Percentiles rank a stretch among this genome's conserved stretches.
phyloP scores from a whole-genome alignment of 2,888 invertebrate species.

The Octodonta nipae region DNA sequence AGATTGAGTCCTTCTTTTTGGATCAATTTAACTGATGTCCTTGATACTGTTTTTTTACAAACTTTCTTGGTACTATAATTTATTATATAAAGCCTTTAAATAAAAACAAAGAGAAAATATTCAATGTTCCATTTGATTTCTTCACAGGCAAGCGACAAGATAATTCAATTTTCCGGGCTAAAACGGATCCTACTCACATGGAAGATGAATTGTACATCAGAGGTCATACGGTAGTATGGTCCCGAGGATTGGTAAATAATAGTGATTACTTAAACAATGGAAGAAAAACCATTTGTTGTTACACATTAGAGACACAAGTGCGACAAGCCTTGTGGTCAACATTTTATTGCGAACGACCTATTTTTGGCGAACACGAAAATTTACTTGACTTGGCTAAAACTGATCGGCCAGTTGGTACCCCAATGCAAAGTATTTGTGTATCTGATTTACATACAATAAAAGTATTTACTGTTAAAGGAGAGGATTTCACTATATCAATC shows the following conservation, averaged over 20 bases:
- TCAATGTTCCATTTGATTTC: not conserved
- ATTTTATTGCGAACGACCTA: constrained; percentile 44
- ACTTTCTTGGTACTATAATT: no score
- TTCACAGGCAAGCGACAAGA: constrained; percentile 1
- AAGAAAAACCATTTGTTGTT: constrained; percentile 52
- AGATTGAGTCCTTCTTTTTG: no score
- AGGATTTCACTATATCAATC: constrained; percentile 68
- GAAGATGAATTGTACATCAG: constrained; percentile 84
- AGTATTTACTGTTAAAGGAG: constrained; percentile 65
- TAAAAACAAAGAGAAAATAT: not conserved
- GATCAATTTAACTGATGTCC: no score
- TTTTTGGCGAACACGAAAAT: constrained; percentile 33
- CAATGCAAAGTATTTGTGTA: constrained; percentile 55
- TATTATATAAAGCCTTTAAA: no score
- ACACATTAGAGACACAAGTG: constrained; percentile 70
- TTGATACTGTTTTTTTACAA: no score
- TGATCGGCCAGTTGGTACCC: constrained; percentile 37
- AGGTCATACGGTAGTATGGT: constrained; percentile 75
- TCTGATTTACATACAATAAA: constrained; percentile 63
- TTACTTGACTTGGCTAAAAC: constrained; percentile 32
- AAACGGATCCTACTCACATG: constrained; percentile 32
- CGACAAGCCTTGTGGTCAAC: constrained; percentile 68
- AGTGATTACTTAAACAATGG: constrained; percentile 38
- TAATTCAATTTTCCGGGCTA: constrained; percentile 10
- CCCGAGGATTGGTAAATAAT: constrained; percentile 46